phyloP scores from a whole-genome alignment of 2,113 vertebrate genomes.

The Regulus satrapa region DNA sequence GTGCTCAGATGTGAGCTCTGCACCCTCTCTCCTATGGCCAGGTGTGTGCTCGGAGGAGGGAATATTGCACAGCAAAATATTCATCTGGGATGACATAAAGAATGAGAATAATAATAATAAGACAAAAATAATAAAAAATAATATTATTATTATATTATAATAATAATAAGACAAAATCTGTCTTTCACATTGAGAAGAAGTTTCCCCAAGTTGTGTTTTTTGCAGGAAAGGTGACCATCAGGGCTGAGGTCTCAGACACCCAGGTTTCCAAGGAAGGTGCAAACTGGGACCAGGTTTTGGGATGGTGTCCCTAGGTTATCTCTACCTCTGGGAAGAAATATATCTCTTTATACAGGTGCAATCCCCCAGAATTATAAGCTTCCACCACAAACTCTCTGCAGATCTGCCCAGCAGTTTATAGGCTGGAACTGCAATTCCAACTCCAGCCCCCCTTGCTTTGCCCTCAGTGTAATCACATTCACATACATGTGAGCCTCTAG shows the following conservation, averaged over 20 bases:
- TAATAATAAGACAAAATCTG: neutral
- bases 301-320: neutral
- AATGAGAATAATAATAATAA: neutral
- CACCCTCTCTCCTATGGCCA: rapidly evolving
- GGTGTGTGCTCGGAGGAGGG: neutral
- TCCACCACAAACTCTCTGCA: neutral
- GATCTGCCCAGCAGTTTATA: neutral
- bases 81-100: neutral
- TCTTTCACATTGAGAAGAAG: neutral
- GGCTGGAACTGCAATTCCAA: neutral
- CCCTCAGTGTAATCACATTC: neutral
- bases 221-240: neutral
- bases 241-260: neutral
- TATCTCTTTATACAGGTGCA: neutral
- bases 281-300: neutral
- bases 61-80: neutral
- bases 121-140: too few species aligned
- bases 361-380: neutral
- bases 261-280: neutral
- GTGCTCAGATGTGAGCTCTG: neutral
- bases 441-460: neutral
- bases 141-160: too few species aligned
- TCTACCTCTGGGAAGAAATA: neutral
- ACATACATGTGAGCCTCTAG: neutral
- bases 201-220: neutral